Evolutionary conservation across 2,888 invertebrate genomes (phyloP).

Genomic region (Microdon myrmicae): DNA sequence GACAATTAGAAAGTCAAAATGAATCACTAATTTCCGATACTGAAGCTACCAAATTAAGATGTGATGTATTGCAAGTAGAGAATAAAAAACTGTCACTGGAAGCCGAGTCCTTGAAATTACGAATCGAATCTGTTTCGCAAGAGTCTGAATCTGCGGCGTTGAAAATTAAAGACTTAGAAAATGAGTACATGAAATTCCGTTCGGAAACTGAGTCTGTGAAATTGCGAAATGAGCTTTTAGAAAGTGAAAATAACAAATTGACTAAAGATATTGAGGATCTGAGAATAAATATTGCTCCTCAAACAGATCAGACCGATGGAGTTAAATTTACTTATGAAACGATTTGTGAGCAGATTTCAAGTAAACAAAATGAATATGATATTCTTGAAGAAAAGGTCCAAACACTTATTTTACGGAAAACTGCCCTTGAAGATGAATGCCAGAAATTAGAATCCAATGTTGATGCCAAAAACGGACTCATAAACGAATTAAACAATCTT

Average conservation of each 20-base stretch:
- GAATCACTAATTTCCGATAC: too few species aligned
- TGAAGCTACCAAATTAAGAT: too few species aligned
- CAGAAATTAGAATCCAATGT: slow-evolving; percentile 56
- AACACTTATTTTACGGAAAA: slow-evolving; percentile 7
- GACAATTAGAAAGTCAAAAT: too few species aligned
- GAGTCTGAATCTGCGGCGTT: slow-evolving; percentile 27
- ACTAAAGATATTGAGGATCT: slow-evolving; percentile 30
- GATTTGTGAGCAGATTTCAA: slow-evolving; percentile 30
- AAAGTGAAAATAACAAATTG: slow-evolving; percentile 29
- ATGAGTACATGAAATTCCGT: slow-evolving; percentile 5
- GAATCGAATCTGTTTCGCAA: slow-evolving; percentile 37
- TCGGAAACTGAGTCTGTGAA: slow-evolving; percentile 30
- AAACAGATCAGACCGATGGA: slow-evolving; percentile 38
- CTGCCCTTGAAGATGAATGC: slow-evolving; percentile 51
- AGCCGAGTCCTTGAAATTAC: slow-evolving; percentile 28
- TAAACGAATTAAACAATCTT: slow-evolving; percentile 54
- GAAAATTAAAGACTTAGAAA: slow-evolving; percentile 22
- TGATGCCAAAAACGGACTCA: slow-evolving; percentile 26
- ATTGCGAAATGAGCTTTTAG: slow-evolving; percentile 35
- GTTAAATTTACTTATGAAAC: slow-evolving; percentile 31
- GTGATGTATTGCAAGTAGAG: slow-evolving; percentile 5
- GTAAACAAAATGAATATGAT: slow-evolving; percentile 32
- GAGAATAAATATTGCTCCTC: slow-evolving; percentile 9
- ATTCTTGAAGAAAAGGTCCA: slow-evolving; percentile 37
- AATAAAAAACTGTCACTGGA: slow-evolving; percentile 16